Conservation (phyloP, 2,113 vertebrate genomes). For the Ctenodactylus gundi region DNA sequence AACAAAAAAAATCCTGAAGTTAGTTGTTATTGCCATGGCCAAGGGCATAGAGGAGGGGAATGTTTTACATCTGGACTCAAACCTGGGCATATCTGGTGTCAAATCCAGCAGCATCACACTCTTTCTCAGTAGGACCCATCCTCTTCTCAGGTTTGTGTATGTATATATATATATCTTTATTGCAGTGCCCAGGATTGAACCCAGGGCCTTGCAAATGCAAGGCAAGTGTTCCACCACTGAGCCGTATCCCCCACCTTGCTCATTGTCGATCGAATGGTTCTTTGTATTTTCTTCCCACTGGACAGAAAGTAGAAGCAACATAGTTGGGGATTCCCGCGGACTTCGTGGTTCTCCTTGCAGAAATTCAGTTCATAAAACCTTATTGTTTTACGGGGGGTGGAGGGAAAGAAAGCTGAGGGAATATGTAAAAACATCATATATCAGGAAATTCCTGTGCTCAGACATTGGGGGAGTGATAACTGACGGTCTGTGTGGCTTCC, state of each 20-base stretch:
- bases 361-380: background rate
- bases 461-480: background rate
- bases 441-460: background rate
- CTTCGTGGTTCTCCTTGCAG: background rate
- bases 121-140: background rate
- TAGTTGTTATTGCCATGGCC: slow-evolving; percentile 13
- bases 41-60: background rate
- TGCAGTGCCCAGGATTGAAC: background rate
- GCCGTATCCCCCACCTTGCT: too few species aligned
- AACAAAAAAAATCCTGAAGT: slow-evolving; percentile 14
- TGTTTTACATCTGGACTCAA: background rate
- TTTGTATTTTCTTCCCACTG: background rate
- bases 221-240: too few species aligned
- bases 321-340: background rate
- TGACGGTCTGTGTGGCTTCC: background rate
- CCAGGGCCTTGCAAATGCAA: background rate
- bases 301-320: background rate
- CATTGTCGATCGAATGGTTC: background rate
- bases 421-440: background rate
- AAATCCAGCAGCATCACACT: background rate
- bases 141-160: background rate
- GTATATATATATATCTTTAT: background rate
- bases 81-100: background rate
- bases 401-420: background rate
- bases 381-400: background rate